phyloP scores from a whole-genome alignment of 2,888 invertebrate species.

The Leptothorax acervorum region DNA sequence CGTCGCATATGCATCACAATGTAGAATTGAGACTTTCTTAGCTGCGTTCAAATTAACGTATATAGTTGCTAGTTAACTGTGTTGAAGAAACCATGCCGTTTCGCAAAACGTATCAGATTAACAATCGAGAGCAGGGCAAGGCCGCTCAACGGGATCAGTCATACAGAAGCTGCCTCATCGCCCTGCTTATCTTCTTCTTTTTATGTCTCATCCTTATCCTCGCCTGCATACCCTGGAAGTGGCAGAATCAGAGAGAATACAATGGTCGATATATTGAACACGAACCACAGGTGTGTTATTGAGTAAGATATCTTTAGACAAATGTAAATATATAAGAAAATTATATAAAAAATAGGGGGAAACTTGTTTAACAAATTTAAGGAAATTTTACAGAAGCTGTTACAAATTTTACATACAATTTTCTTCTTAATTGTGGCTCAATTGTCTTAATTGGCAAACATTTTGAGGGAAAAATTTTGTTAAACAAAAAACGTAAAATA shows the following conservation, averaged over 20 bases:
- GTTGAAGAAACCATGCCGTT: conserved; percentile 66
- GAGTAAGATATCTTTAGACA: too few species aligned
- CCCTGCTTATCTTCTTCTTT: conserved; percentile 74
- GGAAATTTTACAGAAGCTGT: not conserved
- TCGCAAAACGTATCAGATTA: conserved; percentile 69
- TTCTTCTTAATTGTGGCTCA: too few species aligned
- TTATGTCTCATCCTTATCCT: conserved; percentile 73
- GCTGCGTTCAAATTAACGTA: not conserved
- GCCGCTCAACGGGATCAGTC: conserved; percentile 73
- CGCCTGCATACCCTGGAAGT: conserved; percentile 66
- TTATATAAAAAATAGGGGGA: not conserved
- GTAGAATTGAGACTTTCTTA: not conserved
- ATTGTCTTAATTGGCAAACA: too few species aligned
- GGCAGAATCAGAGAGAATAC: not conserved
- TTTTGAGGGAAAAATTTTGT: too few species aligned
- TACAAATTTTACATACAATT: too few species aligned
- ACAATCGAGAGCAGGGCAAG: conserved; percentile 61
- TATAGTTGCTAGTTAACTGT: not conserved
- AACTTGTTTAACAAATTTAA: not conserved
- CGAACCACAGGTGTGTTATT: conserved; percentile 1
- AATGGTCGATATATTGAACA: not conserved
- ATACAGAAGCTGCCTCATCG: conserved; percentile 72
- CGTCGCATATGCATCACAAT: not conserved
- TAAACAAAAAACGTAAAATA: too few species aligned
- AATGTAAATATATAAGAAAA: not conserved